Percentiles rank a stretch among this genome's conserved stretches.
phyloP scores from a whole-genome alignment of 2,888 invertebrate genomes.

The Arge pagana region DNA sequence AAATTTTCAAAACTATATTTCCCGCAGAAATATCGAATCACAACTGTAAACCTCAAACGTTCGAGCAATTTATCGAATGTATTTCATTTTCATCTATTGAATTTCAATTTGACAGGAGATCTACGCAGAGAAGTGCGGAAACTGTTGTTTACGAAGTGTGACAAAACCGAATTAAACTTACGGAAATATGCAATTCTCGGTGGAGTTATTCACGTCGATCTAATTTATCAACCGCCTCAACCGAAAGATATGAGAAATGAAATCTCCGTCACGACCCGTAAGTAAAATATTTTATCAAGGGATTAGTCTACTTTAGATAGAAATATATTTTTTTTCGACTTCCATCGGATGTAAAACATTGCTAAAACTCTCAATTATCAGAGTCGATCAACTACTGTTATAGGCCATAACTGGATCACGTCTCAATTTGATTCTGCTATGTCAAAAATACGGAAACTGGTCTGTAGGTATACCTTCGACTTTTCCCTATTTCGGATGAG shows the following conservation, averaged over 20 bases:
- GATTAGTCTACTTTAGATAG: no score
- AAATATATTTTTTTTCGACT: no score
- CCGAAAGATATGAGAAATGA: conserved; percentile 65
- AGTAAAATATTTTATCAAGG: no score
- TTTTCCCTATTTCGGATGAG: no score
- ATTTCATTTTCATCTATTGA: background rate
- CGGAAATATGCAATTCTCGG: conserved; percentile 77
- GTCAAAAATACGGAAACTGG: no score
- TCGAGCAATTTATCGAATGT: background rate
- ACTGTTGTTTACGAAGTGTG: conserved; percentile 44
- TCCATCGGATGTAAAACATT: no score
- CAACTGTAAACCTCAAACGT: background rate
- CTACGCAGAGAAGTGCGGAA: conserved; percentile 40
- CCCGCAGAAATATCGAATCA: background rate
- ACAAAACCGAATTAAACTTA: conserved; percentile 67
- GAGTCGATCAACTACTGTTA: no score
- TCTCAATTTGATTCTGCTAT: no score
- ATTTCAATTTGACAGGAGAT: conserved; percentile 55
- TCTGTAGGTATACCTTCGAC: no score
- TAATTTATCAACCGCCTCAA: conserved; percentile 79
- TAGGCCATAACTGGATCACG: no score
- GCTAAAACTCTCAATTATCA: no score
- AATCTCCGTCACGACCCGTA: conserved; percentile 63
- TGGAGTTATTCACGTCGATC: conserved; percentile 75
- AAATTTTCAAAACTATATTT: no score